Percentiles rank a stretch among this genome's conserved stretches.
These are phyloP conservation scores for Neostethus bicornis DNA, from an alignment of 2,797 vertebrate species.

Conservation along the genomic window DNA sequence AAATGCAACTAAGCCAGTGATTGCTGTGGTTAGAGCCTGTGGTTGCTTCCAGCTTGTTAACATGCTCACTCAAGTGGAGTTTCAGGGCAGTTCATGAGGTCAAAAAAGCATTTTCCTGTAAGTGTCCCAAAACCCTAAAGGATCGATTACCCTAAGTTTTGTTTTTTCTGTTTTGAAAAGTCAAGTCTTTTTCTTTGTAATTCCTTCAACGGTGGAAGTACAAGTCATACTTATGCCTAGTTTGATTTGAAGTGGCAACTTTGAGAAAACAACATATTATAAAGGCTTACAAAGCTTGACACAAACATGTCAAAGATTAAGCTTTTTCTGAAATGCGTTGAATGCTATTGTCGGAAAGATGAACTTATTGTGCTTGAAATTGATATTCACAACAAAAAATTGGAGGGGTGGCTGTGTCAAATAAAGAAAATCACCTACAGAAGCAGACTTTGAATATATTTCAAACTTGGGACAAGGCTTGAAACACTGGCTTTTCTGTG, in stretches of 20 bases:
- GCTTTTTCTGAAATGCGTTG: slow-evolving; percentile 56
- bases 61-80: slow-evolving; percentile 20
- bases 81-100: slow-evolving; percentile 26
- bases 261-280: no score
- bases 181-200: slow-evolving; percentile 60
- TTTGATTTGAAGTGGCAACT: slow-evolving; percentile 9
- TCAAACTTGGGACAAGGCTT: no score
- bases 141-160: slow-evolving; percentile 43
- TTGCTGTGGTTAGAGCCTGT: slow-evolving; percentile 20
- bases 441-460: neutral
- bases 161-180: no score
- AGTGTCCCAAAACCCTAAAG: slow-evolving; percentile 35
- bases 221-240: slow-evolving; percentile 24
- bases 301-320: slow-evolving; percentile 44
- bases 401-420: slow-evolving; percentile 22
- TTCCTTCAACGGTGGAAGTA: slow-evolving; percentile 49
- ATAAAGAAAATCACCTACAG: slow-evolving; percentile 4
- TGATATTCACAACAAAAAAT: slow-evolving; percentile 22
- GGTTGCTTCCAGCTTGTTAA: slow-evolving; percentile 32
- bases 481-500: no score
- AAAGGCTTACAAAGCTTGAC: slow-evolving; percentile 8
- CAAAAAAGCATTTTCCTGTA: slow-evolving; percentile 35
- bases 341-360: slow-evolving; percentile 29
- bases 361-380: slow-evolving; percentile 34
- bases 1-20: slow-evolving; percentile 35